Evolutionary conservation across 2,888 invertebrate species (phyloP), one percentile per base, ranked within the genome.

Genomic region (Elysia crispata): DNA sequence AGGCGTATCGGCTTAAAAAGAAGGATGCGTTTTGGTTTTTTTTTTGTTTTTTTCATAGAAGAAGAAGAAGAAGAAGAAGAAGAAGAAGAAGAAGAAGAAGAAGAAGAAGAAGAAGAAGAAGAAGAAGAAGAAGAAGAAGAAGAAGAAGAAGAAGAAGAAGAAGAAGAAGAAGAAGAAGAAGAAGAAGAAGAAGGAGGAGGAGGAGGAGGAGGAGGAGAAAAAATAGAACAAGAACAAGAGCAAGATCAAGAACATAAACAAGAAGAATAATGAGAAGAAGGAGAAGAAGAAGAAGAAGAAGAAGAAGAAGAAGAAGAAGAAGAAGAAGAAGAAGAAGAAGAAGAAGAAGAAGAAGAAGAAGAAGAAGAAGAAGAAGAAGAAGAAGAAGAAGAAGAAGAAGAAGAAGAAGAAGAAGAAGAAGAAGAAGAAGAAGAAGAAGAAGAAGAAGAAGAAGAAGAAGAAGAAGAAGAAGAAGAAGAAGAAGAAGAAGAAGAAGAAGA

Each of bases 151-250:
- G 11, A 11, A 41, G 41, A 41, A 11, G 11, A 11, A 41, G 41
- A 41, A 11, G 11, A 11, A 41, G 41, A 41, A 31, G n/a, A 1
- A 33, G 23, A 75, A 18, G 31, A 1, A 31, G n/a, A 62, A 62
- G 30, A 33, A 23, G 60, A 57, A 1, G 28, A 62, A 18, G 57
- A 23, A 15, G 31, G 6, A 18, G 23, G 25, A 49, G 23, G 25
- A 25, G 64, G 49, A 25, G 41, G 23, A 76, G 41, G 41, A 28
- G 62, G 33, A 62, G 62, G 62, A 13, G 33, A 41, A 64, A 0
- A 64, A 64, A 76, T 23, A 66, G 60, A 62, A 23, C 62, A 23
- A 75, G 57, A 62, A 64, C 60, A 33, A 75, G n/a, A 23, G 8
- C 33, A 18, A 30, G 33, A 5, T 33, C 15, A 31, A 28, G 66